Percentiles rank a stretch among this genome's conserved stretches.
Evolutionary conservation across 2,888 invertebrate species (phyloP).

Genomic region (Agrenia bidenticulata): DNA sequence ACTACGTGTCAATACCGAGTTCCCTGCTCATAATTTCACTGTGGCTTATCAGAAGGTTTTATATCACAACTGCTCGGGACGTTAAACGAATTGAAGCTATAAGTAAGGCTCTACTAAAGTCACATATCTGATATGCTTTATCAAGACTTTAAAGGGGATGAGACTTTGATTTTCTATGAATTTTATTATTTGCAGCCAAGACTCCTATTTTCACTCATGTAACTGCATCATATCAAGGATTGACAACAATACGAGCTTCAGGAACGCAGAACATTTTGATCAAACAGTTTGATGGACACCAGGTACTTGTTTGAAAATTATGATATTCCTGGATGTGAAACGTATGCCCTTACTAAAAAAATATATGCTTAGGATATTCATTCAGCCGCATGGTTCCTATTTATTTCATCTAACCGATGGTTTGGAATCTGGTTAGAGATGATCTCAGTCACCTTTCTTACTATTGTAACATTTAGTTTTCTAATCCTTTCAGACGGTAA

Average conservation of each 20-base stretch:
- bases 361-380: conserved; percentile 59
- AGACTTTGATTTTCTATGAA: too few species aligned
- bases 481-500: conserved; percentile 64
- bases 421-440: conserved; percentile 92
- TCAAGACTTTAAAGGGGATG: neutral
- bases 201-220: conserved; percentile 93
- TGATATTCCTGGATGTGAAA: too few species aligned
- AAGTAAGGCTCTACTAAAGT: conserved; percentile 26
- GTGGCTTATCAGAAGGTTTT: conserved; percentile 30
- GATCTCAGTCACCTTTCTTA: conserved; percentile 82
- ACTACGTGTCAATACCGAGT: conserved; percentile 40
- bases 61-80: conserved; percentile 31
- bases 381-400: conserved; percentile 88
- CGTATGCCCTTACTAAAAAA: too few species aligned
- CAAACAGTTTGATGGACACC: conserved; percentile 71
- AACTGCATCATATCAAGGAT: conserved; percentile 82
- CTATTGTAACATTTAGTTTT: conserved; percentile 80
- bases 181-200: conserved; percentile 72
- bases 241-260: conserved; percentile 88
- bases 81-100: conserved; percentile 35
- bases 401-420: conserved; percentile 84
- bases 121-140: too few species aligned
- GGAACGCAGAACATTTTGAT: conserved; percentile 74
- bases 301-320: conserved; percentile 58
- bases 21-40: conserved; percentile 20